Percentiles rank a stretch among this genome's conserved stretches.
Evolutionary conservation across 2,888 invertebrate genomes (phyloP).

Genomic region (Hetaerina titia): DNA sequence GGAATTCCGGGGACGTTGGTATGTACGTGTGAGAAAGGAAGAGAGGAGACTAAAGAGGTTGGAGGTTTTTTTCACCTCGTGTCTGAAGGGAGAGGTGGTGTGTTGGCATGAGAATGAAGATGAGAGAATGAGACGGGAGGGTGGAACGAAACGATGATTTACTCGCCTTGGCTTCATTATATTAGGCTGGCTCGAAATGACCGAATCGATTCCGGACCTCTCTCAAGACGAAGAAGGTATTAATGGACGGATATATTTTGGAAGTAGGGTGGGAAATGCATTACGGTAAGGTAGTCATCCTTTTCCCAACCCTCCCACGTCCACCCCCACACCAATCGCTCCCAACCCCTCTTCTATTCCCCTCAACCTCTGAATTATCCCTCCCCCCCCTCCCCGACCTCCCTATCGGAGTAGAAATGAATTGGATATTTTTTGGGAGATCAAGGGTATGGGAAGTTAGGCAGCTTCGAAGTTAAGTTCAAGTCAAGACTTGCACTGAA

Average conservation of each 20-base stretch:
- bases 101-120: neutral
- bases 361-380: neutral
- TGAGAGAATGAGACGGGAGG: neutral
- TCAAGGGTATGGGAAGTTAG: neutral
- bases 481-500: neutral
- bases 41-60: too few relatives aligned
- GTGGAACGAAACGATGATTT: constrained; percentile 50
- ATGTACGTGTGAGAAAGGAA: neutral
- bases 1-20: too few relatives aligned
- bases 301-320: neutral
- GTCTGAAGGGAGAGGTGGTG: neutral
- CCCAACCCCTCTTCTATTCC: neutral
- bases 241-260: constrained; percentile 43
- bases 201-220: constrained; percentile 27
- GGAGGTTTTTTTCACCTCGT: neutral
- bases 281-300: neutral
- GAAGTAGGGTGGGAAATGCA: constrained; percentile 59
- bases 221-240: neutral
- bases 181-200: neutral
- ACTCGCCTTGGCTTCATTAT: constrained; percentile 42
- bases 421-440: neutral
- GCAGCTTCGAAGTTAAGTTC: neutral
- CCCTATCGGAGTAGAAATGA: neutral
- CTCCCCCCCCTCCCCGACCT: neutral
- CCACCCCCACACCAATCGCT: neutral